phyloP scores from a whole-genome alignment of 2,113 vertebrate genomes.

The Lagopus muta region DNA sequence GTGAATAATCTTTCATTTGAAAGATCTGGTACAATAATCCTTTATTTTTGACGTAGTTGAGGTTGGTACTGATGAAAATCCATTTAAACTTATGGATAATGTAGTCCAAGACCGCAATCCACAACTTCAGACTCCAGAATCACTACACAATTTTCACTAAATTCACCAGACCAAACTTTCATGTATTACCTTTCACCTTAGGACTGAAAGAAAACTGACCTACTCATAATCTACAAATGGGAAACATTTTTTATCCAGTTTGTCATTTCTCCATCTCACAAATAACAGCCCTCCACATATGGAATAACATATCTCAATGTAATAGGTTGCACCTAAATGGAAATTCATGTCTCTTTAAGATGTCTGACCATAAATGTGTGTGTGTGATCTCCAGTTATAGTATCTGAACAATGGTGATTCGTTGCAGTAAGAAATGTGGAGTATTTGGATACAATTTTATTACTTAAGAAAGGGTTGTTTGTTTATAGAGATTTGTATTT shows the following conservation, averaged over 20 bases:
- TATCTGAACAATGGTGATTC: background rate
- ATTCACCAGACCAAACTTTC: background rate
- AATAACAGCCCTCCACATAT: accelerated
- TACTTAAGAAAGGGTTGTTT: background rate
- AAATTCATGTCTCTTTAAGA: background rate
- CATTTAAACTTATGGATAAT: background rate
- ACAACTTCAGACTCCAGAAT: background rate
- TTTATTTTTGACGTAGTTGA: background rate
- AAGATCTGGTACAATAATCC: background rate
- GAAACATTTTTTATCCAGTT: background rate
- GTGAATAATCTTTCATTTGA: background rate
- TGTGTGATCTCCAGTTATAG: background rate
- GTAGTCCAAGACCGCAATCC: background rate
- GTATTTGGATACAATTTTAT: background rate
- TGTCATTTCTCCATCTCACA: background rate
- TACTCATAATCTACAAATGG: background rate
- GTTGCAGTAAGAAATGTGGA: background rate
- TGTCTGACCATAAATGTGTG: background rate
- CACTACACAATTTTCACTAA: background rate
- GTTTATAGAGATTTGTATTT: background rate
- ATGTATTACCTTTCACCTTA: background rate
- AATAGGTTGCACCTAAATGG: background rate
- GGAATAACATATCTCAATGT: background rate
- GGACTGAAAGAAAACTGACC: accelerated
- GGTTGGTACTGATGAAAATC: background rate